Base-by-base conservation (phyloP, 2,797 vertebrate genomes). In the Iguana delicatissima region DNA sequence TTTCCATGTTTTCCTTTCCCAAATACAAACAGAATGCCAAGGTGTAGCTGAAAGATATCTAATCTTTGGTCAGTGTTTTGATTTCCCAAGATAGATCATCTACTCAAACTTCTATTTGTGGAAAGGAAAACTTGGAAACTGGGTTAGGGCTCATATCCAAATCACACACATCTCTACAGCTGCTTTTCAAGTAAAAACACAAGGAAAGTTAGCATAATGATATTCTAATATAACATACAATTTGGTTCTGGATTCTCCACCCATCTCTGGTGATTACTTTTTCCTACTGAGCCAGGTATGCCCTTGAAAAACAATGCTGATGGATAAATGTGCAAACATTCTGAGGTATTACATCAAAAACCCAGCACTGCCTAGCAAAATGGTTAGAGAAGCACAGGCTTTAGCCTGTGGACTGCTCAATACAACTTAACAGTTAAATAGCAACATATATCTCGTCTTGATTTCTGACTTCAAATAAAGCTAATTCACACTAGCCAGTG, bases 401-500 rank as follows among this genome's bases (percentile, higher is more conserved):
- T 83, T 67, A 79, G 35, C 42, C 72, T 32, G 14, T 52, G 57
- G 57, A 26, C 57, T 67, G 16, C 89, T 90, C 67, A 22, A 35
- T 32, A 52, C 80, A 57, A 77, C 35, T 91, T 84, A 83, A 9
- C 72, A 88, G 73, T 50, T 46, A 92, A 50, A 67, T 0, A 87
- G 80, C 4, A 73, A 22, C 9, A 18, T 26, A 86, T 67, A 38
- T 55, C 77, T 82, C 88, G 46, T 46, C 88, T 81, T 86, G 84
- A 90, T 91, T 93, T 92, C 69, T 32, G 50, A 77, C 69, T n/a
- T 76, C 89, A 91, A 89, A 35, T 79, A 87, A 93, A 79, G 50
- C 76, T 0, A 7, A 92, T 77, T 80, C 82, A 92, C 73, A 84
- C 85, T 76, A 46, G 42, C 46, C 0, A 1, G 83, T 16, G 6